These are phyloP conservation scores for Pantherophis vulpinus DNA, from an alignment of 2,797 vertebrate species.

Conservation along the genomic window DNA sequence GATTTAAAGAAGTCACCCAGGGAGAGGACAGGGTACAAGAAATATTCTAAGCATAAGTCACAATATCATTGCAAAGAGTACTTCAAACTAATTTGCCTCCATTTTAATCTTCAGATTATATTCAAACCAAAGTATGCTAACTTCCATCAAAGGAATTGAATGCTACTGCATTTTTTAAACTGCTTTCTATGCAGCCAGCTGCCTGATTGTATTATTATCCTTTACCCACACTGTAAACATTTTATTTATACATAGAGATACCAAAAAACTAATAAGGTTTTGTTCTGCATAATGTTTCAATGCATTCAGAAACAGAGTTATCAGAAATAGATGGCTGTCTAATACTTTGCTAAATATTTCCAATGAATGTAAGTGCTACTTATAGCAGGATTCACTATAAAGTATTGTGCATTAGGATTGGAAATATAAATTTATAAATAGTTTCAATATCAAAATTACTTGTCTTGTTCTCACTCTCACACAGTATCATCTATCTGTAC, in stretches of 20 bases:
- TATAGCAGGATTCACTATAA: neutral
- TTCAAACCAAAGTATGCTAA: neutral
- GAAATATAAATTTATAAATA: neutral
- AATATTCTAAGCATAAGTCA: neutral
- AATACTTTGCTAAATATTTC: neutral
- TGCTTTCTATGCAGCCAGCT: neutral
- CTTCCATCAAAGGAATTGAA: neutral
- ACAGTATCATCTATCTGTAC: neutral
- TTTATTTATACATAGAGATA: neutral
- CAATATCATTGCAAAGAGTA: neutral
- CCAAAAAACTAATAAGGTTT: neutral
- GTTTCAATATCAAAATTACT: neutral
- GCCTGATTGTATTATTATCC: neutral
- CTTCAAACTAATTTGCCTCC: neutral
- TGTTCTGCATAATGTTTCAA: neutral
- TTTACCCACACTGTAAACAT: neutral
- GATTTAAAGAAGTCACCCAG: neutral
- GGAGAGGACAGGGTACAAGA: neutral
- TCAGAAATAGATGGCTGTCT: neutral
- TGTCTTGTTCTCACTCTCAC: neutral
- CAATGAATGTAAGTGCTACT: neutral
- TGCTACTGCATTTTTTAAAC: neutral
- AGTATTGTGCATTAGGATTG: neutral
- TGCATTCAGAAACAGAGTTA: neutral
- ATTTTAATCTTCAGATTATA: neutral